Percentiles rank a stretch among this genome's conserved stretches.
phyloP scores from a whole-genome alignment of 2,888 invertebrate species.

The Sphaerophoria rueppellii region DNA sequence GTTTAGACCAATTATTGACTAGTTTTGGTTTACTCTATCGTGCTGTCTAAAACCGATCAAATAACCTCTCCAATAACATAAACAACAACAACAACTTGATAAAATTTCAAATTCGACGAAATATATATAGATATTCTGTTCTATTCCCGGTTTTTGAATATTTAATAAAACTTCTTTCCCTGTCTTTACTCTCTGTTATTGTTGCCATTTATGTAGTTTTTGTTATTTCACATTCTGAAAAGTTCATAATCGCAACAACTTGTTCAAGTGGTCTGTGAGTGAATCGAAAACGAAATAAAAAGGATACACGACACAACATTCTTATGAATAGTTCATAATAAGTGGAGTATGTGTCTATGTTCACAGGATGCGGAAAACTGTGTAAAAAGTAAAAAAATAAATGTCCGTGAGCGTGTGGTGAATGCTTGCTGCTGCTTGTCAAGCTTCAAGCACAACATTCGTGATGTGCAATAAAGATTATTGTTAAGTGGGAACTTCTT shows the following conservation, averaged over 20 bases:
- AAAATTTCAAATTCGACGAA: slow-evolving; percentile 34
- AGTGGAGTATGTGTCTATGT: slow-evolving; percentile 11
- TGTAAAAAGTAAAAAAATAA: background rate
- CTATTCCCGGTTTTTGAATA: slow-evolving; percentile 23
- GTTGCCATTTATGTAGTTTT: background rate
- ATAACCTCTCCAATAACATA: slow-evolving; percentile 3
- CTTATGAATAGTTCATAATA: slow-evolving; percentile 44
- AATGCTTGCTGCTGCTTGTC: background rate
- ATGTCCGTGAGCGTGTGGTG: background rate
- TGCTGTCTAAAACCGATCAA: background rate
- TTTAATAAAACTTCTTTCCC: slow-evolving; percentile 17
- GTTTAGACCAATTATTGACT: slow-evolving; percentile 54
- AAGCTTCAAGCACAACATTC: slow-evolving; percentile 35
- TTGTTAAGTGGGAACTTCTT: slow-evolving; percentile 47
- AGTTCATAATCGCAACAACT: slow-evolving; percentile 33
- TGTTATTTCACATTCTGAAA: slow-evolving; percentile 10
- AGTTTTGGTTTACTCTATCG: slow-evolving; percentile 3
- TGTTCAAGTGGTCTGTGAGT: background rate
- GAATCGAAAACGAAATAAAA: background rate
- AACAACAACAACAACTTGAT: background rate
- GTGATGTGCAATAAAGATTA: slow-evolving; percentile 44
- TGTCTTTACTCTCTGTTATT: background rate
- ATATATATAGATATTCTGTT: slow-evolving; percentile 31
- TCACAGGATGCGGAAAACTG: slow-evolving; percentile 1
- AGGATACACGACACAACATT: slow-evolving; percentile 36